phyloP scores from a whole-genome alignment of 2,113 vertebrate species.

The Athene cunicularia region DNA sequence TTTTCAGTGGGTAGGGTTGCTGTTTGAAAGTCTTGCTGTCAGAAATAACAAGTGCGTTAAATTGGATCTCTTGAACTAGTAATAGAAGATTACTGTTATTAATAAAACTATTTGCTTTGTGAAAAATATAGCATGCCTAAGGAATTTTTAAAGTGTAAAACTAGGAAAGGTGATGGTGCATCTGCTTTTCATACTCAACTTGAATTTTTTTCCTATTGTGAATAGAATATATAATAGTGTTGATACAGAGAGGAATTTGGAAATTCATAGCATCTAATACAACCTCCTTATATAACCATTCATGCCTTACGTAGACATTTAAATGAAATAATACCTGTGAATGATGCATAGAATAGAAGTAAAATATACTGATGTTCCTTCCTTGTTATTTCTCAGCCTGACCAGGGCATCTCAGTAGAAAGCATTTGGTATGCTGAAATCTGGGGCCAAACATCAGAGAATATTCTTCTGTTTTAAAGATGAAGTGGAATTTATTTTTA shows the following conservation, averaged over 20 bases:
- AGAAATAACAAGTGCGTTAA: conserved; percentile 57
- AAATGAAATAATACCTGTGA: background rate
- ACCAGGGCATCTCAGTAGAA: background rate
- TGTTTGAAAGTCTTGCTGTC: conserved; percentile 7
- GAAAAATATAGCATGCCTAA: background rate
- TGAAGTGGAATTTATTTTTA: background rate
- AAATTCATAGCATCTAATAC: background rate
- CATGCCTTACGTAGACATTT: background rate
- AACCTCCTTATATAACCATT: background rate
- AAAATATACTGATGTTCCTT: background rate
- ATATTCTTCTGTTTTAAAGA: background rate
- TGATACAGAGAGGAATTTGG: background rate
- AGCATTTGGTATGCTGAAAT: background rate
- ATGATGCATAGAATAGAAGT: background rate
- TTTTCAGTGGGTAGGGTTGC: background rate
- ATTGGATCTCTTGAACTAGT: conserved; percentile 43
- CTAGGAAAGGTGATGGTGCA: background rate
- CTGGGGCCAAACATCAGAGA: background rate
- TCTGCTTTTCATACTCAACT: background rate
- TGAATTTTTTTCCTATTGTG: background rate
- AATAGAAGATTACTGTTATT: conserved; percentile 42
- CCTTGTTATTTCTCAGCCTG: background rate
- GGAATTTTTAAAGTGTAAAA: background rate
- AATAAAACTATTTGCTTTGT: conserved; percentile 38
- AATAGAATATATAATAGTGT: background rate